Base-by-base conservation (phyloP, 2,113 vertebrate species). In the Sinocyclocheilus anophthalmus region DNA sequence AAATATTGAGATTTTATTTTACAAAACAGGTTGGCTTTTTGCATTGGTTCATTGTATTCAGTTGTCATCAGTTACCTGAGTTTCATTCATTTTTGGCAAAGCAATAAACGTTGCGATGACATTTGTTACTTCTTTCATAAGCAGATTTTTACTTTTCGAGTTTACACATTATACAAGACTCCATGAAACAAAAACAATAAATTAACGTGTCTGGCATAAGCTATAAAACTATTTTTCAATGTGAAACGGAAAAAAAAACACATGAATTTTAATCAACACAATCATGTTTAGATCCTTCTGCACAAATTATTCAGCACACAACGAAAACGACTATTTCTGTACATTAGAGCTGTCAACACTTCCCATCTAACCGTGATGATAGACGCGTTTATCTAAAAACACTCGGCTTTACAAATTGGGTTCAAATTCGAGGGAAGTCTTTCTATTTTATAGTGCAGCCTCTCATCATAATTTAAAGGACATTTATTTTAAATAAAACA, bases 121-220 rank as follows among this genome's bases (percentile, higher is more conserved):
- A 63, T 86, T 91, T 90, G 84, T 89, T 90, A 85, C 75, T 91
- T 91, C 94, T 93, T 95, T 95, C 95, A 94, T 97, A 97, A 97
- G 95, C 96, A 96, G 96, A 95, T 93, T 97, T 98, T 98, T 98
- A 98, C 97, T 97, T 96, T 96, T 94, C 96, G 97, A 97, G 93
- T 96, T 96, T 96, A 96, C 96, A 96, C 96, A 94, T 93, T 96
- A 94, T 98, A 97, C 97, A 98, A 96, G 95, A 94, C 94, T 94
- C 92, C 90, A 93, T 94, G 93, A 94, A 97, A 97, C 96, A 97
- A 97, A 97, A 85, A 95, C 92, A 98, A 98, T 97, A 98, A 97
- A 96, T 98, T 97, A 98, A 97, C 96, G 94, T 96, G 96, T 95
- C 97, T 95, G 96, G 96, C 97, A 45, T 39, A 6, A 45, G 42